phyloP scores from a whole-genome alignment of 2,113 vertebrate species.

The Ailurus styani region DNA sequence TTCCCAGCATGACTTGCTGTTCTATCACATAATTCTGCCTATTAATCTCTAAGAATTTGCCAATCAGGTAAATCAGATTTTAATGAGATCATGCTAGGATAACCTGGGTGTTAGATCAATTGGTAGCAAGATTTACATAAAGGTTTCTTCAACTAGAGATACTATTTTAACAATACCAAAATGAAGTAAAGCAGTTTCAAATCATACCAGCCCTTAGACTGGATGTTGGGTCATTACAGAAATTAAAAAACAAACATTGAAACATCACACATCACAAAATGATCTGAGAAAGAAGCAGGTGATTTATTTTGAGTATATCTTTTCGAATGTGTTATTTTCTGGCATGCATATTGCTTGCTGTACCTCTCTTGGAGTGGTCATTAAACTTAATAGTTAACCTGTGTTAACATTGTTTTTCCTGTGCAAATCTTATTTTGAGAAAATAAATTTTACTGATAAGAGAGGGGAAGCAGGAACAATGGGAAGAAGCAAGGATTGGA shows the following conservation, averaged over 20 bases:
- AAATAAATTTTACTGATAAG: background rate
- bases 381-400: background rate
- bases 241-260: background rate
- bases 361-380: background rate
- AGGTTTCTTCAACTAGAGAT: background rate
- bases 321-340: background rate
- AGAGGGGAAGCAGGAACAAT: background rate
- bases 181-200: background rate
- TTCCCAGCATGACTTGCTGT: background rate
- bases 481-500: background rate
- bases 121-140: background rate
- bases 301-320: background rate
- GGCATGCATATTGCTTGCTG: background rate
- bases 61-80: background rate
- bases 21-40: background rate
- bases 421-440: background rate
- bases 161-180: background rate
- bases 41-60: conserved; percentile 7
- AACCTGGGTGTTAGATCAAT: background rate
- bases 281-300: background rate
- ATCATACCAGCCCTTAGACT: background rate
- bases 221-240: background rate
- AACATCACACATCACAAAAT: background rate
- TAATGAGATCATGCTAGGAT: background rate
- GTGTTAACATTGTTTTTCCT: background rate